Base-by-base conservation (phyloP, 2,113 vertebrate genomes). In the Halichoerus grypus region DNA sequence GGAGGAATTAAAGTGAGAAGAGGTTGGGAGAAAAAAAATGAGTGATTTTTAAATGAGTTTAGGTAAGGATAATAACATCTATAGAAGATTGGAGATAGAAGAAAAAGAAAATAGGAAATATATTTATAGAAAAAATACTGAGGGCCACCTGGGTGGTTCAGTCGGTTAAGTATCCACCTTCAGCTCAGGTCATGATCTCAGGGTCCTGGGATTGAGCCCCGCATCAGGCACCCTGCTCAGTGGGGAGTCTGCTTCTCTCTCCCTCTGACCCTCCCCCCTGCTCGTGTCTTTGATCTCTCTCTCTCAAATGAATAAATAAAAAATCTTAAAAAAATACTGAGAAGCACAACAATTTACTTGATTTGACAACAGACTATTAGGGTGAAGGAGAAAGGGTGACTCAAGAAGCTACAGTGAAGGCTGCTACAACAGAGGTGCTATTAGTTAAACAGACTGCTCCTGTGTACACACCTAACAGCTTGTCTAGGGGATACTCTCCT, bases 1-100 rank as follows among this genome's bases (percentile, higher is more conserved):
- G 83, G 72, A 96, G 63, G 28, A 80, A 93, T 74, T 93, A 74
- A 97, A 80, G 69, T 49, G 28, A 49, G 28, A 46, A 61, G 24
- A 81, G 4, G 22, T 21, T 93, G 10, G 14, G 49, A 81, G 39
- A 51, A 84, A 83, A 72, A 93, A 81, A 59, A 0, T 24, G 33
- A 51, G 11, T 51, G 21, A 24, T 61, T 71, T 96, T 33, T 31
- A 74, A 42, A 46, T 53, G 18, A 46, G 1, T 39, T 26, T n/a
- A 51, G 28, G 16, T 91, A 74, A 95, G 28, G 51, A 88, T 85
- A 96, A 67, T 39, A 84, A 46, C 9, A 84, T 59, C 46, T 72
- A 10, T 4, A 69, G 31, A 12, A 95, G 39, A 82, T 13, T 69
- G 6, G 31, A 74, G 13, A n/a, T 7, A 46, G 14, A 22, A 22